Evolutionary conservation across 2,113 vertebrate genomes (phyloP), one percentile per base, ranked within the genome.

Genomic region (Lampris incognitus): DNA sequence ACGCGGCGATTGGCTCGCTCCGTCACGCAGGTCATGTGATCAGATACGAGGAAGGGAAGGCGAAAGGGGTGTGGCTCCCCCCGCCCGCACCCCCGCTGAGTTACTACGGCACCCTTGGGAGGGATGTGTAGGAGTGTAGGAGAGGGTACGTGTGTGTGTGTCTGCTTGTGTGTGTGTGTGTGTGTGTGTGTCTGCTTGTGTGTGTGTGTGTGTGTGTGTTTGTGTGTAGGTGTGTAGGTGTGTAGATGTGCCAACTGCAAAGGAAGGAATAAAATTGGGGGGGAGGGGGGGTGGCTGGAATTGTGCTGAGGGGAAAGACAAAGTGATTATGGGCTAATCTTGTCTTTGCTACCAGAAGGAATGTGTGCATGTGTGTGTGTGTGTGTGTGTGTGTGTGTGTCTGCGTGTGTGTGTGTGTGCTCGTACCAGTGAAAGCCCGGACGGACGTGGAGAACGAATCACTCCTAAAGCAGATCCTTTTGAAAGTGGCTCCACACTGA

Each of bases 31-130:
- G 36, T 71, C 1, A 3, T 41, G 79, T 91, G 63, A 66, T 91
- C 92, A 90, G 90, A 74, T 7, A 72, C 40, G 57, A 79, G 73
- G 42, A 44, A 74, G 89, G 8, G 87, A 86, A 84, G 78, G 37
- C 9, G 71, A 75, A 37, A 76, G 85, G 83, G 79, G 85, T 75
- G 78, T 83, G 84, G 84, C 38, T 77, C 89, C 86, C 66, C 81
- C 76, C 86, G 79, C 90, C 89, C 13, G 72, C 81, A 74, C 86
- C 81, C 90, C 89, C 13, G 72, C 87, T 56, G 89, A 82, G 86
- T 65, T 85, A 88, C 85, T 81, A 76, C 66, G 85, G 81, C 84
- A 78, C 89, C 87, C 90, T 9, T 63, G 78, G 76, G 88, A 89
- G 81, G 75, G 52, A 3, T 6, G 13, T 13, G 13, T 74, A 74